Evolutionary conservation across 35 echinoderm and acorn worm species (phyloP).

Genomic region (Amphiura filiformis): DNA sequence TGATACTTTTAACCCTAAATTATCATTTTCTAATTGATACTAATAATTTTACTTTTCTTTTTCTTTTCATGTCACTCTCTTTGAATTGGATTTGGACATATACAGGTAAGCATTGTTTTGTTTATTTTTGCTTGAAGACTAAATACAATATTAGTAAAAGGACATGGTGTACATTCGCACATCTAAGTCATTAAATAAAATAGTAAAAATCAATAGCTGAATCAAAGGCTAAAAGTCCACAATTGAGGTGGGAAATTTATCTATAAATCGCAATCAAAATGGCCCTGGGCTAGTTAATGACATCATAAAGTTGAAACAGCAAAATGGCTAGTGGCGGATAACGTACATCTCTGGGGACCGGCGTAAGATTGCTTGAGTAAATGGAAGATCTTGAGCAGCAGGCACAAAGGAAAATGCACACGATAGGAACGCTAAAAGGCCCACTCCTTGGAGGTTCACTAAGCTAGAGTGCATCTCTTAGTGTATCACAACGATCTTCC

Average conservation of each 20-base stretch:
- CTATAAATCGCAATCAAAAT: background rate
- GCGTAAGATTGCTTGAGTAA: background rate
- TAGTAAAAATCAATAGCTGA: background rate
- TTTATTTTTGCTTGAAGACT: too few relatives aligned
- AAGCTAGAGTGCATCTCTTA: background rate
- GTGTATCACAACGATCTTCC: background rate
- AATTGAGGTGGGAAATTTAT: background rate
- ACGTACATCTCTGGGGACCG: background rate
- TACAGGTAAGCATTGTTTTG: too few relatives aligned
- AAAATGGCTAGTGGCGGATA: background rate
- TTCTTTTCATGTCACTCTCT: too few relatives aligned
- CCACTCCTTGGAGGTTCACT: background rate
- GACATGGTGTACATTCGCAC: too few relatives aligned
- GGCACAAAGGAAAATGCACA: background rate
- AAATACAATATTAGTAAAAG: too few relatives aligned
- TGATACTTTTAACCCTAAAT: too few relatives aligned
- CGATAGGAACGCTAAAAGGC: background rate
- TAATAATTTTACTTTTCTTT: too few relatives aligned
- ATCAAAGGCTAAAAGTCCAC: background rate
- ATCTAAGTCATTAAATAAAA: background rate
- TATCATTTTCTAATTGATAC: too few relatives aligned
- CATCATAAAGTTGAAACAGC: constrained; percentile 4
- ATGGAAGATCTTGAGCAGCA: background rate
- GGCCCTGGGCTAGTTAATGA: background rate
- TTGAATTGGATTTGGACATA: too few relatives aligned